phyloP scores from a whole-genome alignment of 2,797 vertebrate genomes.

The Channallabes apus region DNA sequence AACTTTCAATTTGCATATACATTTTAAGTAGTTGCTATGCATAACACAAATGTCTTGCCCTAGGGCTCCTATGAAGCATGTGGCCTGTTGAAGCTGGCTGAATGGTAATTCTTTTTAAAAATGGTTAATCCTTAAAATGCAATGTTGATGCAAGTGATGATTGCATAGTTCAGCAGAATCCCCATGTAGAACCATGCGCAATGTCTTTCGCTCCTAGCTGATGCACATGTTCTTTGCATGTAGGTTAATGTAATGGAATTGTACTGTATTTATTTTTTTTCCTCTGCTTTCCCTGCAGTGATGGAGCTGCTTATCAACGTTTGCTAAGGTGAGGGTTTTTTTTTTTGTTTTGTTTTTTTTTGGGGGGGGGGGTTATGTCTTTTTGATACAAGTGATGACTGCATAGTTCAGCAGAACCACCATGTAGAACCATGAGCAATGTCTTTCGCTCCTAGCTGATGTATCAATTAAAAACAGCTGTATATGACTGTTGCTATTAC shows the following conservation, averaged over 20 bases:
- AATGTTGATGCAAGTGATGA: constrained; percentile 20
- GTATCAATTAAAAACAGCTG: constrained; percentile 58
- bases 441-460: constrained; percentile 84
- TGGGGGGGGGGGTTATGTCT: too few species aligned
- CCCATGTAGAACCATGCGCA: constrained; percentile 55
- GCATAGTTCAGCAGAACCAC: constrained; percentile 75
- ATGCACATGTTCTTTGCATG: constrained; percentile 55
- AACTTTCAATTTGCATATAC: fast-evolving
- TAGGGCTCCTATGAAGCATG: neutral
- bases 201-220: constrained; percentile 81
- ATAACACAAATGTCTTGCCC: neutral
- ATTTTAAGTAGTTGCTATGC: fast-evolving
- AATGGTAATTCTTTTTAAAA: constrained; percentile 21
- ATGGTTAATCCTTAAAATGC: neutral
- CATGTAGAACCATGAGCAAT: constrained; percentile 54
- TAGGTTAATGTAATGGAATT: neutral
- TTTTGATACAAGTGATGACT: constrained; percentile 67
- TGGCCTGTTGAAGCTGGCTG: neutral
- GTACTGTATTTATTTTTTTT: neutral
- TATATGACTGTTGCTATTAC: fast-evolving
- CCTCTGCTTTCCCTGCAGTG: neutral
- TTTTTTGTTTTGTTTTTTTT: too few species aligned
- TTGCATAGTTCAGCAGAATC: constrained; percentile 73
- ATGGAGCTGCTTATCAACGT: too few species aligned
- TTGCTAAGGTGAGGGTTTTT: neutral